These are phyloP conservation scores for Empidonax traillii DNA, from an alignment of 2,113 vertebrate genomes.

Conservation along the genomic window DNA sequence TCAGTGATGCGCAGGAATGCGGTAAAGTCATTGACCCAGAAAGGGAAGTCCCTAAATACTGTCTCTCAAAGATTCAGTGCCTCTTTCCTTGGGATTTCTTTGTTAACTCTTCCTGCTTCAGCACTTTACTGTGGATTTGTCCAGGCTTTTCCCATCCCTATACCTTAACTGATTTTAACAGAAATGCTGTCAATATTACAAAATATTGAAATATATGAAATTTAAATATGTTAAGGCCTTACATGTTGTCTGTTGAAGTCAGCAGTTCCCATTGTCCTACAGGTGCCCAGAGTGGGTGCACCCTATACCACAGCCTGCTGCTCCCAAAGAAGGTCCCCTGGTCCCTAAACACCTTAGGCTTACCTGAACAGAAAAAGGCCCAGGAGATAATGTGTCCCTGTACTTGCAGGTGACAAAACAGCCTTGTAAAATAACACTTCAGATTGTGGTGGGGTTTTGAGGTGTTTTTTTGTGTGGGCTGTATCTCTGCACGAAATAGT, in stretches of 20 bases:
- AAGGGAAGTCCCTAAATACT: not conserved
- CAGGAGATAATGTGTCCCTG: not conserved
- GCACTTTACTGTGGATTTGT: not conserved
- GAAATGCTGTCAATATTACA: not conserved
- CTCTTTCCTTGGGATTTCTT: not conserved
- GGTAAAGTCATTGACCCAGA: not conserved
- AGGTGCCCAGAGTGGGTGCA: rapidly evolving
- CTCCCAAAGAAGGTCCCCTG: not conserved
- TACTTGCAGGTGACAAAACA: not conserved
- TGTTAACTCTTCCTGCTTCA: not conserved
- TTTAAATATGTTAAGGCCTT: not conserved
- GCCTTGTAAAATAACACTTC: not conserved
- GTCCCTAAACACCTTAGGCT: not conserved
- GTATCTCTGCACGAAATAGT: not conserved
- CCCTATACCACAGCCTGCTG: not conserved
- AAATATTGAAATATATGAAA: not conserved
- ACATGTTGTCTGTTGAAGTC: not conserved
- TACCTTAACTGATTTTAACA: not conserved
- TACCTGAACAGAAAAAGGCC: not conserved
- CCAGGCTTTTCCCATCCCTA: not conserved
- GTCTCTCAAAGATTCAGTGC: not conserved
- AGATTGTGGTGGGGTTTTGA: not conserved
- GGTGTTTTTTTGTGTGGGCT: not conserved
- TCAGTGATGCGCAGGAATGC: rapidly evolving
- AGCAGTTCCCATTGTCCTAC: not conserved